Base-by-base conservation (phyloP, 2,113 vertebrate genomes). In the Sinocyclocheilus anophthalmus region DNA sequence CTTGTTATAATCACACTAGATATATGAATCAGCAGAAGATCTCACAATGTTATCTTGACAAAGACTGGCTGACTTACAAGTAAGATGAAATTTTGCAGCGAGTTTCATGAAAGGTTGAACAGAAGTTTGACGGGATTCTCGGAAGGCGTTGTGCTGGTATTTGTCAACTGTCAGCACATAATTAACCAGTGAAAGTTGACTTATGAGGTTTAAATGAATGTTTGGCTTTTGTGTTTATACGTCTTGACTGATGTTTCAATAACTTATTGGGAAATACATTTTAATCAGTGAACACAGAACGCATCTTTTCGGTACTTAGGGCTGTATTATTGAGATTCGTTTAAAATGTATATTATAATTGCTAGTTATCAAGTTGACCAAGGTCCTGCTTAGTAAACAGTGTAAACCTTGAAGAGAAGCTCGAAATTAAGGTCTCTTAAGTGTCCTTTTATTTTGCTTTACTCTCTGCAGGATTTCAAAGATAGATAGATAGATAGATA, bases 221-320 rank as follows among this genome's bases (percentile, higher is more conserved):
- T 45, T 73, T 70, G 20, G 63, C 24, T 87, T 79, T 79, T 87
- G 73, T 83, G 72, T 76, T 83, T 78, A 42, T 57, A 5, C 26
- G 2, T 57, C n/a, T 76, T 33, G 30, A 83, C 10, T 55, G 59
- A 55, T 81, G 24, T 18, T 37, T 82, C 79, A 69, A 39, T 86
- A 26, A 78, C 50, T 80, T 53, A 24, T 59, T 59, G 55, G 6
- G 55, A 61, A 61, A 61, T 65, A 37, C 37, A 65, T 53, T 48
- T 10, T 76, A 61, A 30, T 22, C 16, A 3, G 2, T n/a, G 55
- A 57, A 1, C 57, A 61, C 20, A 61, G 22, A 61, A 9, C 0
- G 22, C 22, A 61, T 10, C 57, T 61, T 61, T 61, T 61, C 9
- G 22, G 22, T n/a, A 61, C 57, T 61, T 3, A n/a, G 57, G 3